A percentile compares a stretch with the other conserved stretches of the same genome.
Conservation (phyloP, 2,113 vertebrate genomes). For the Eupsittula cactorum region DNA sequence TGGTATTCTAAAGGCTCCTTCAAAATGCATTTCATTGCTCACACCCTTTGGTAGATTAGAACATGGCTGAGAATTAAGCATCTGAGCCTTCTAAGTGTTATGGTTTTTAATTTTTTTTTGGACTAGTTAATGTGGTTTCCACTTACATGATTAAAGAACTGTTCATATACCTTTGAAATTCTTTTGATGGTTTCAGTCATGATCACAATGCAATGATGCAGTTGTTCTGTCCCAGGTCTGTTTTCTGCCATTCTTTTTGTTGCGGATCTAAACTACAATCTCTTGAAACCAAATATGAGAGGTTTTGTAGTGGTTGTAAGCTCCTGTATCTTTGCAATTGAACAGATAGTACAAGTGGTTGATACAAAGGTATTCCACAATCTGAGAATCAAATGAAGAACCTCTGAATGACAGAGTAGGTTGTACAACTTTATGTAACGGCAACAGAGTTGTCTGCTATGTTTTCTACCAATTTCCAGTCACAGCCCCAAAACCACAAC, state of each 20-base stretch:
- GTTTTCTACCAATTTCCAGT: not conserved
- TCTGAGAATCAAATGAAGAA: not conserved
- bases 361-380: not conserved
- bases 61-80: not conserved
- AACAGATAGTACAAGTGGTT: not conserved
- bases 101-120: not conserved
- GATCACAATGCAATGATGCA: not conserved
- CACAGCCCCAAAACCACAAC: not conserved
- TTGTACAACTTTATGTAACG: not conserved
- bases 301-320: not conserved
- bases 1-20: not conserved
- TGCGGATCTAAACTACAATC: not conserved
- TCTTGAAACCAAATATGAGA: not conserved
- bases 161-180: not conserved
- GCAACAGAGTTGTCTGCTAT: not conserved
- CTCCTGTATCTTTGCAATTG: not conserved
- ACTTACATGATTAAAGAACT: not conserved
- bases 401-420: not conserved
- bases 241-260: not conserved
- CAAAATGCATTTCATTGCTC: not conserved
- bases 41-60: not conserved
- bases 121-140: not conserved
- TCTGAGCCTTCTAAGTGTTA: not conserved
- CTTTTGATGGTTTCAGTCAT: not conserved
- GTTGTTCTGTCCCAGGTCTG: not conserved